Conservation (phyloP, 2,888 invertebrate species). For the Electrophaes corylata region DNA sequence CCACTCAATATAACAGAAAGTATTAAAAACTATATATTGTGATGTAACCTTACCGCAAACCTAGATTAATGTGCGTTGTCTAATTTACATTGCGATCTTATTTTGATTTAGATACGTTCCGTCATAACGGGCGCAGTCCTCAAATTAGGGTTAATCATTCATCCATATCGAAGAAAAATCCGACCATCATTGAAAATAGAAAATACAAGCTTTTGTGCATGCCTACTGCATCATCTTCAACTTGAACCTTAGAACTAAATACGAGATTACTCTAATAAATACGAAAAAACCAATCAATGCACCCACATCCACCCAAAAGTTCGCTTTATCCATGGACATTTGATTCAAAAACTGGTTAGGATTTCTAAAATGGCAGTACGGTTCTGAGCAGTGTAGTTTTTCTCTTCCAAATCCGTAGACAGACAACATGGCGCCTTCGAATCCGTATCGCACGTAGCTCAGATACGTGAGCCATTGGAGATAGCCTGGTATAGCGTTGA, state of each 20-base stretch:
- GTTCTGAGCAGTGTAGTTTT: slow-evolving; percentile 91
- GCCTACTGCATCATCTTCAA: slow-evolving; percentile 84
- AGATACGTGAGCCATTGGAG: slow-evolving; percentile 95
- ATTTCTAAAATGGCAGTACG: slow-evolving; percentile 92
- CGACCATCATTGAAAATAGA: slow-evolving; percentile 39
- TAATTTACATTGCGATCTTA: slow-evolving; percentile 3
- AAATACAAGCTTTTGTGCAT: slow-evolving; percentile 54
- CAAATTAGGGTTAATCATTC: background rate
- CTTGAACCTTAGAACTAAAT: slow-evolving; percentile 93
- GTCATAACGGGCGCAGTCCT: slow-evolving; percentile 2
- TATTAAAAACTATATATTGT: slow-evolving; percentile 4
- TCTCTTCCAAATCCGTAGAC: slow-evolving; percentile 95
- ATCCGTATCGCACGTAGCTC: slow-evolving; percentile 94
- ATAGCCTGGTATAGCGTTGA: slow-evolving; percentile 95
- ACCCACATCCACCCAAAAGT: slow-evolving; percentile 92
- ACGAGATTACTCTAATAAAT: slow-evolving; percentile 90
- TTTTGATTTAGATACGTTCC: slow-evolving; percentile 3
- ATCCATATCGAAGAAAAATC: slow-evolving; percentile 27
- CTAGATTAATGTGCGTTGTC: slow-evolving; percentile 12
- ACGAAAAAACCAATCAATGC: slow-evolving; percentile 93
- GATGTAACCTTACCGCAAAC: slow-evolving; percentile 10
- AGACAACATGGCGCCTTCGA: slow-evolving; percentile 95
- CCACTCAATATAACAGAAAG: slow-evolving; percentile 13
- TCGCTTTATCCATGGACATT: slow-evolving; percentile 91
- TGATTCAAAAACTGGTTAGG: slow-evolving; percentile 93